These are phyloP conservation scores for Cuculus canorus DNA, from an alignment of 2,797 vertebrate genomes.

Conservation along the genomic window DNA sequence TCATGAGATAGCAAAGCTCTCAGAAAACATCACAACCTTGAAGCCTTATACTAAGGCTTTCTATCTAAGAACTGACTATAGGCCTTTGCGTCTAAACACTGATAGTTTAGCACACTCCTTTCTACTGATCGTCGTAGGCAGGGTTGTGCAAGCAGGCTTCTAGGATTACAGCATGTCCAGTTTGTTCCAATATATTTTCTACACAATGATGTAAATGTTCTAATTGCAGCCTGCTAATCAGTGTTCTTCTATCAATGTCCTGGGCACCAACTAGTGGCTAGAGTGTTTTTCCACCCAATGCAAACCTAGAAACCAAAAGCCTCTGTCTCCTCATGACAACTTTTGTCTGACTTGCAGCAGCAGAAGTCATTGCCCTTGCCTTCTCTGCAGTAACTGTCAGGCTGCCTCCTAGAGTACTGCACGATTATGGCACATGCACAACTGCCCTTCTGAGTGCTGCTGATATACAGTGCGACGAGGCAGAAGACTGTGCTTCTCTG, in stretches of 20 bases:
- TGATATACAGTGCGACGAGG: not conserved
- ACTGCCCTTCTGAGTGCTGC: accelerated
- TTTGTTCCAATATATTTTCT: no score
- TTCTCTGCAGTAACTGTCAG: not conserved
- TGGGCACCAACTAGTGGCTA: not conserved
- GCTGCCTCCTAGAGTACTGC: not conserved
- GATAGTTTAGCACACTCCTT: no score
- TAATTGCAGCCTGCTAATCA: not conserved
- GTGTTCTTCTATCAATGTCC: not conserved
- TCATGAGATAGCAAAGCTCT: no score
- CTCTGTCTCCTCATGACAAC: not conserved
- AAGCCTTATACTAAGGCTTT: no score
- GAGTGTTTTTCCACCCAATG: not conserved
- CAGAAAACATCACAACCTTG: no score
- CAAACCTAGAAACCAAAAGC: not conserved
- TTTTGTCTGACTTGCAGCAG: not conserved
- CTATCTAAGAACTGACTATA: no score
- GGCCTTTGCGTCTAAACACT: no score
- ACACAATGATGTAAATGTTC: not conserved
- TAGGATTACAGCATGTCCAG: no score
- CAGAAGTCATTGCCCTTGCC: not conserved
- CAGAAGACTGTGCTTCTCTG: accelerated
- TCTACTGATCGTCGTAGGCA: no score
- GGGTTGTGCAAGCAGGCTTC: no score
- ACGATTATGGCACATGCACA: not conserved